Evolutionary conservation across 1,140 invertebrate genomes (phyloP), one percentile per base, ranked within the genome.

Genomic region (Sycobia sp.): DNA sequence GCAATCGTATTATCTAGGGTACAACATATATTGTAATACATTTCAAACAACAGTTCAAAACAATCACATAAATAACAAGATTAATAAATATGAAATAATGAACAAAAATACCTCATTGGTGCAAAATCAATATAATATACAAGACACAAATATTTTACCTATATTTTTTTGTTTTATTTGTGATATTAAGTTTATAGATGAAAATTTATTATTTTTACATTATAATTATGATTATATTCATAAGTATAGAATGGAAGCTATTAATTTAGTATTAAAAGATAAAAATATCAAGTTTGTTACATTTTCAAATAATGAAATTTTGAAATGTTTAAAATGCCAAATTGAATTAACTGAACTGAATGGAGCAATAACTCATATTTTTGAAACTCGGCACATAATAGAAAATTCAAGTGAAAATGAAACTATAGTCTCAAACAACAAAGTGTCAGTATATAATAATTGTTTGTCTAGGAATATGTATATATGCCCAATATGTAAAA

Each of bases 101-200:
- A 41, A 25, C 32, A 25, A 23, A 39, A 54, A 54, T 54, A 25
- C 9, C 1, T 39, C 22, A 13, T 10, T 22, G 1, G 20, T 16
- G n/a, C n/a, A 36, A 32, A 4, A n/a, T 38, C 39, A 29, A 32
- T 14, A 32, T 18, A 34, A 47, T 50, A 32, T 27, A 0, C 36
- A 49, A 3, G 14, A 11, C 29, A 32, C 4, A 32, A 32, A 32
- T 41, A 11, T 27, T 43, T 39, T 29, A 32, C 0, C 39, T 44
- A 11, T 13, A 51, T 62, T 38, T 51, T 46, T 49, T 44, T 63
- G 61, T 56, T 63, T 63, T 50, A 32, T 63, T n/a, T 63, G 53
- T 23, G 46, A 29, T 23, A 41, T 34, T 0, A 56, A 50, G 23
- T 63, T 56, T 50, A 13, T 1, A 23, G n/a, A 50, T 50, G 61